Evolutionary conservation across 2,888 invertebrate genomes (phyloP), one percentile per base, ranked within the genome.

Genomic region (Bruchidius siliquastri): DNA sequence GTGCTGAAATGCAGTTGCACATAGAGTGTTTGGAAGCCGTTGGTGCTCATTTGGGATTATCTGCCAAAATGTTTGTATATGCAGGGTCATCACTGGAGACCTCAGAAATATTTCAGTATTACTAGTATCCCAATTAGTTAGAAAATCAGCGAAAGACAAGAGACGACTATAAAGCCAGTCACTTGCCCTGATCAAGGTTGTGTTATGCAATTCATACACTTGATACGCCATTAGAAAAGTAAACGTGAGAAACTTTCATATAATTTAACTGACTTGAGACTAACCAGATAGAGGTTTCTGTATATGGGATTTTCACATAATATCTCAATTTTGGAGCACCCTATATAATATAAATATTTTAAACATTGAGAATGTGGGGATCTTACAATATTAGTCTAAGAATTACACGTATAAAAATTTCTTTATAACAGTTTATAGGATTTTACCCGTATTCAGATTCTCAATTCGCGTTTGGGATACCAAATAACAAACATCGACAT

Each of bases 1-100:
- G 84, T 84, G 84, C 82, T 80, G 71, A 75, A 78, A 79, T 80
- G 83, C 83, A 83, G 83, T 83, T 83, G 84, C 82, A 83, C 80
- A 78, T 78, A 77, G 81, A 82, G 79, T 78, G 79, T 78, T 81
- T 83, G 82, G 81, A 83, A 84, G 83, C 84, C 82, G 83, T 80
- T 78, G 49, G 82, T 82, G 82, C 81, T 82, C 80, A 78, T 76
- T 79, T 77, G 74, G 75, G 75, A 75, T 77, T 76, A 78, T 72
- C 78, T 76, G 75, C 76, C 78, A 76, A 79, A 78, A 78, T 72
- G 18, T 49, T 49, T 3, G 49, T 49, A 49, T 49, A 18, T 72
- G 70, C 32, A 68, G 66, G n/a, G n/a, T n/a, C n/a, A n/a, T n/a
- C n/a, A n/a, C 13, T 49, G 49, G 18, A 13, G 49, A 49, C 13